Evolutionary conservation across 2,113 vertebrate species (phyloP), one percentile per base, ranked within the genome.

Genomic region (Turdus rufiventris): DNA sequence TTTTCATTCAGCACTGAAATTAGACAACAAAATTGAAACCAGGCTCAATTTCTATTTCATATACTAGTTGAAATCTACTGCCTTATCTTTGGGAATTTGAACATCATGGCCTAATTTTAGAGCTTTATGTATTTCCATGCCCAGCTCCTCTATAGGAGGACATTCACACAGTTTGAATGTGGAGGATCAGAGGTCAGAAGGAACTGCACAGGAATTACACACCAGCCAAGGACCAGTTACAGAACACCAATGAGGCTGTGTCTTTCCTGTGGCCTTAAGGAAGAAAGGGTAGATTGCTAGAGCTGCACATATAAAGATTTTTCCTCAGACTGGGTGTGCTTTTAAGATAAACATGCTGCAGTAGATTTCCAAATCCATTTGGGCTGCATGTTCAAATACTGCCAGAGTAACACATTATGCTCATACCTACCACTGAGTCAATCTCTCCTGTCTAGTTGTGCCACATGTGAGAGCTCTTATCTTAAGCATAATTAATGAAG

Each of bases 1-100:
- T 90, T 91, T 94, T 73, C 82, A 83, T 71, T 62, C 26, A 81
- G 14, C 38, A 78, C 70, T 78, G 38, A 96, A 91, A 82, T 85
- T 6, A 47, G 38, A 24, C 34, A 87, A 67, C 20, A 31, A 43
- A 53, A 56, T 53, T 48, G 43, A 40, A 93, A 86, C 14, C 34
- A 90, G 51, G 33, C 31, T 60, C 6, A 93, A 71, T 34, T 84
- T 89, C 76, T 51, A 26, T 75, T 76, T 92, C 45, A 54, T 62
- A 57, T 13, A 68, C 12, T 86, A 75, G 70, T 24, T 88, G 29
- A 66, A 38, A 88, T 45, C 29, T 36, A 76, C 65, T 76, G 51
- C 38, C 53, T 67, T 56, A 18, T 79, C 62, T 88, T 86, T 77
- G 71, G 40, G 18, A 91, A 5, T 60, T 67, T 86, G 60, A 80